Evolutionary conservation across 2,797 vertebrate genomes (phyloP).

Genomic region (Myripristis murdjan): DNA sequence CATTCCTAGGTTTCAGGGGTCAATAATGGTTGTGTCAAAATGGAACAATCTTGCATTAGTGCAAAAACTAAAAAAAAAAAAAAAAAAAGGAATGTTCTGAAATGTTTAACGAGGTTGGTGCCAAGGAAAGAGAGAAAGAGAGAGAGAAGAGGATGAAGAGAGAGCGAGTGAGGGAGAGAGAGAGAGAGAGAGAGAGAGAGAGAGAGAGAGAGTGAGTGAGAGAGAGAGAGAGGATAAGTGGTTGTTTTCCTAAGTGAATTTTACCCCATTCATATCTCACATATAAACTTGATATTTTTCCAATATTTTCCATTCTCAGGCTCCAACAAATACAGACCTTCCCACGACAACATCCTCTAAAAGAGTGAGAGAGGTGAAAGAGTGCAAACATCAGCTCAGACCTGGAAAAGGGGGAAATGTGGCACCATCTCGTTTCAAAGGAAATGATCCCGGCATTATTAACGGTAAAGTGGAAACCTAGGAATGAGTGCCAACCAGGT

Average conservation of each 20-base stretch:
- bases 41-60: conserved; percentile 21
- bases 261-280: conserved; percentile 21
- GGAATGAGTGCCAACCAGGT: conserved; percentile 79
- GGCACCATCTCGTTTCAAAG: conserved; percentile 73
- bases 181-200: neutral
- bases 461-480: conserved; percentile 69
- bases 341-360: conserved; percentile 31
- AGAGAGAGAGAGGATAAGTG: conserved; percentile 3
- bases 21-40: neutral
- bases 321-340: conserved; percentile 66
- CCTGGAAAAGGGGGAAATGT: conserved; percentile 34
- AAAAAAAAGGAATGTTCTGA: conserved; percentile 29
- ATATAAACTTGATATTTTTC: conserved; percentile 11
- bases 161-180: conserved; percentile 28
- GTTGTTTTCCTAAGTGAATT: too few species aligned
- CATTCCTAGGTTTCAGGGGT: conserved; percentile 76
- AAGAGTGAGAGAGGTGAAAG: conserved; percentile 41
- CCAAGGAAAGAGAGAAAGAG: conserved; percentile 35
- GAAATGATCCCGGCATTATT: conserved; percentile 4
- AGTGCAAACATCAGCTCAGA: conserved; percentile 47
- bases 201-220: neutral
- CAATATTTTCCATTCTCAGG: conserved; percentile 18
- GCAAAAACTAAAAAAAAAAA: conserved; percentile 26
- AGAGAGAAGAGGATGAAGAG: conserved; percentile 10
- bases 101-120: conserved; percentile 66